These are phyloP conservation scores for Pteropus alecto DNA, from an alignment of 2,113 vertebrate species.

Conservation along the genomic window DNA sequence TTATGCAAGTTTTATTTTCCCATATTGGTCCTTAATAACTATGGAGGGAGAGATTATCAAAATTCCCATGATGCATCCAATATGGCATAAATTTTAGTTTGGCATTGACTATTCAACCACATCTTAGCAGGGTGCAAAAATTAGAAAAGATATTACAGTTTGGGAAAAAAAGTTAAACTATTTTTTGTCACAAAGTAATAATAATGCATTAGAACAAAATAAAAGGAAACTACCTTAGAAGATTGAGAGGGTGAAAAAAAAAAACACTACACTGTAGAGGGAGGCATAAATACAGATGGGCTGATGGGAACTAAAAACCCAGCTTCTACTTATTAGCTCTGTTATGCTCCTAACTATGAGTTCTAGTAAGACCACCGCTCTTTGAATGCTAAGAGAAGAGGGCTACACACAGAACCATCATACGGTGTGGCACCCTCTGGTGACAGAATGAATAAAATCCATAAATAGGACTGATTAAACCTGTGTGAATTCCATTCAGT, in stretches of 20 bases:
- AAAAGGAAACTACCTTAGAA: constrained; percentile 20
- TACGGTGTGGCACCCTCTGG: constrained; percentile 49
- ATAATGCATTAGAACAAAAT: constrained; percentile 39
- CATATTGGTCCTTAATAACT: background rate
- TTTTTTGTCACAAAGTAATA: constrained; percentile 35
- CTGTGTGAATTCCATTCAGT: background rate
- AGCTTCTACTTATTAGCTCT: constrained; percentile 25
- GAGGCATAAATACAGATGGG: constrained; percentile 52
- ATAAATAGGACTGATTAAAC: background rate
- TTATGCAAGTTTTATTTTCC: constrained; percentile 15
- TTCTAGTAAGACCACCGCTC: constrained; percentile 44
- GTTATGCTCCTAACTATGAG: constrained; percentile 25
- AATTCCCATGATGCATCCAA: background rate
- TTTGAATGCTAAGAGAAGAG: background rate
- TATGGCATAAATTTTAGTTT: background rate
- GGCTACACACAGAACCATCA: background rate
- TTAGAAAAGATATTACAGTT: background rate
- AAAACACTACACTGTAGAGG: background rate
- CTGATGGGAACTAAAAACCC: constrained; percentile 50
- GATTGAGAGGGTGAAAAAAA: background rate
- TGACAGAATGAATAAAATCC: constrained; percentile 64
- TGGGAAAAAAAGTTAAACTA: background rate
- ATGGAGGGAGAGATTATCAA: background rate
- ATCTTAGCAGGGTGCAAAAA: background rate
- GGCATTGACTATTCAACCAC: background rate